A percentile compares a stretch with the other conserved stretches of the same genome.
These are phyloP conservation scores for Dilophus febrilis DNA, from an alignment of 2,888 invertebrate species.

Conservation along the genomic window DNA sequence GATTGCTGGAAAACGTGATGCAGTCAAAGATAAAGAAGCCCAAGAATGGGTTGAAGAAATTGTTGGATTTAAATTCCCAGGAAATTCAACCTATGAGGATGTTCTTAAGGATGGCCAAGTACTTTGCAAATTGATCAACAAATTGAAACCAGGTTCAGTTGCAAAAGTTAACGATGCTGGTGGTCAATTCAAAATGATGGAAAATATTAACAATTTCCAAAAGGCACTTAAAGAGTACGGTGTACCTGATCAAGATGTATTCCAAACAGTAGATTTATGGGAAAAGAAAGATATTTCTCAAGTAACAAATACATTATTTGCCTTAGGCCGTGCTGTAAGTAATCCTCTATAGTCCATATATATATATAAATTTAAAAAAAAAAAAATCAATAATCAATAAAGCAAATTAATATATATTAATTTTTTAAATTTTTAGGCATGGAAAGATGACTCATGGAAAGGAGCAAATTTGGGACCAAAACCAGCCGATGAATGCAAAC, in stretches of 20 bases:
- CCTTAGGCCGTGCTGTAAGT: conserved; percentile 66
- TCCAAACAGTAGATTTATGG: conserved; percentile 94
- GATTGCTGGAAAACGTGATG: conserved; percentile 71
- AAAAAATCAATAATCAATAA: not conserved
- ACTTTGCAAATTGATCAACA: conserved; percentile 89
- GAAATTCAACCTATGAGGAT: conserved; percentile 67
- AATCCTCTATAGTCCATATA: not conserved
- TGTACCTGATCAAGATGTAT: conserved; percentile 77
- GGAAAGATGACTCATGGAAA: conserved; percentile 66
- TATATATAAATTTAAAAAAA: not conserved
- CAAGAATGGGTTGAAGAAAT: conserved; percentile 84
- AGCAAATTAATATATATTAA: not conserved
- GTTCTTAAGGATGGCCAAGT: conserved; percentile 82
- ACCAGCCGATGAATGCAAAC: conserved; percentile 84
- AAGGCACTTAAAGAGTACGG: conserved; percentile 75
- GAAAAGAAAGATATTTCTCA: conserved; percentile 83
- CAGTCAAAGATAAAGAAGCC: conserved; percentile 68
- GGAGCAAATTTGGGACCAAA: conserved; percentile 89
- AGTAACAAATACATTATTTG: conserved; percentile 71
- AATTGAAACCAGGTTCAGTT: conserved; percentile 72
- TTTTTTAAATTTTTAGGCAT: conserved; percentile 40
- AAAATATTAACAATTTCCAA: conserved; percentile 91
- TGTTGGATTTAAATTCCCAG: conserved; percentile 75
- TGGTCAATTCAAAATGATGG: conserved; percentile 99
- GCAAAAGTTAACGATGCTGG: conserved; percentile 84